These are phyloP conservation scores for Phalacrocorax carbo DNA, from an alignment of 2,113 vertebrate species.

Conservation along the genomic window DNA sequence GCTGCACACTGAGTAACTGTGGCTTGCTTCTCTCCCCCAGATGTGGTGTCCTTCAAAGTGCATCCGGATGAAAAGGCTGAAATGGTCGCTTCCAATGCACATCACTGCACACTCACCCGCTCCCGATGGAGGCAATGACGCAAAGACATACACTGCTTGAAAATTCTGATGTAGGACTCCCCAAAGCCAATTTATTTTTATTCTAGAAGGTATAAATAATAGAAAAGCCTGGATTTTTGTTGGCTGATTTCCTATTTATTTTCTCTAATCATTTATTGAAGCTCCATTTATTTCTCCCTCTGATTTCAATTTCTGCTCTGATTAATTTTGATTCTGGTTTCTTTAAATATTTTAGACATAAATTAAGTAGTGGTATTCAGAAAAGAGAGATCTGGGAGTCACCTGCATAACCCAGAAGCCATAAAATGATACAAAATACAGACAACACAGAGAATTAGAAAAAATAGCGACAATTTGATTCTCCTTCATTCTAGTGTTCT, in stretches of 20 bases:
- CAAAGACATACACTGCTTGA: neutral
- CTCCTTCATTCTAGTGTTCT: conserved; percentile 1
- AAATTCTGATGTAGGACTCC: neutral
- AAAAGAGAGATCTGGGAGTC: neutral
- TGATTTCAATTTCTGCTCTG: conserved; percentile 46
- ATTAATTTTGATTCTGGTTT: conserved; percentile 10
- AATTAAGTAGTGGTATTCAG: conserved; percentile 8
- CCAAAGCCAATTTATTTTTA: conserved; percentile 28
- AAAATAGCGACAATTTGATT: conserved; percentile 10
- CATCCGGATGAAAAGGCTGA: neutral
- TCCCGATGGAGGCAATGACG: neutral
- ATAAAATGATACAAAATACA: conserved; percentile 12
- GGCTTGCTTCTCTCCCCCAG: neutral
- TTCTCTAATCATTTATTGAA: neutral
- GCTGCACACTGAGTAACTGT: neutral
- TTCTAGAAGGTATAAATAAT: conserved; percentile 23
- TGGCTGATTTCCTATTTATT: conserved; percentile 1
- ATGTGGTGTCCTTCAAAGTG: neutral
- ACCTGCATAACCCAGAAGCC: neutral
- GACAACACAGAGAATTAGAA: neutral
- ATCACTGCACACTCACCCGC: rapidly evolving
- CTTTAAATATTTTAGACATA: conserved; percentile 38
- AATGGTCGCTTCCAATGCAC: rapidly evolving
- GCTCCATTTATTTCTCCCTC: neutral
- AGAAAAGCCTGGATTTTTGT: neutral